Percentiles rank a stretch among this genome's conserved stretches.
Evolutionary conservation across 1,140 invertebrate genomes (phyloP).

Genomic region (Drosophila cardini): DNA sequence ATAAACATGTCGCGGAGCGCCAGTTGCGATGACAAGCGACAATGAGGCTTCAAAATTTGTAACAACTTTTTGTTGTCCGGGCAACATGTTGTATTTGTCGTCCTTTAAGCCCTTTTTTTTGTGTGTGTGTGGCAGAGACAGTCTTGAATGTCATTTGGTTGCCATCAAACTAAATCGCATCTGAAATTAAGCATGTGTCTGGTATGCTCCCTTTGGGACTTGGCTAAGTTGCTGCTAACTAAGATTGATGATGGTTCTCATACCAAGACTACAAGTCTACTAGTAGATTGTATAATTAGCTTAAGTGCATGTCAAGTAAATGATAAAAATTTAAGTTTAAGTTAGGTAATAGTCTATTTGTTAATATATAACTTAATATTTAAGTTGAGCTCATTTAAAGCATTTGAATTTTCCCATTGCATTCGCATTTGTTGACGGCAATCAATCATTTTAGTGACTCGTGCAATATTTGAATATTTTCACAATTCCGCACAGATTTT

Average conservation of each 20-base stretch:
- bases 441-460: constrained; percentile 61
- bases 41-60: constrained; percentile 72
- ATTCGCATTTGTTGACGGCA: constrained; percentile 16
- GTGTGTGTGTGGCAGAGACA: not conserved
- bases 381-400: not conserved
- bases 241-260: constrained; percentile 72
- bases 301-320: constrained; percentile 33
- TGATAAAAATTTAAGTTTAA: constrained; percentile 2
- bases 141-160: constrained; percentile 41
- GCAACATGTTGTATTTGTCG: constrained; percentile 62
- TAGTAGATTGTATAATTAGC: constrained; percentile 36
- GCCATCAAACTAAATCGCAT: constrained; percentile 51
- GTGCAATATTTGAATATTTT: constrained; percentile 72
- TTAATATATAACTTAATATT: not conserved
- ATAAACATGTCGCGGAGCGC: constrained; percentile 78
- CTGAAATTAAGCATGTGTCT: constrained; percentile 38
- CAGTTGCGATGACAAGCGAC: constrained; percentile 80
- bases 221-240: constrained; percentile 48
- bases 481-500: constrained; percentile 65
- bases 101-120: constrained; percentile 17
- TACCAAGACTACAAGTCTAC: constrained; percentile 19
- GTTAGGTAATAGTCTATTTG: not conserved
- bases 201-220: constrained; percentile 4
- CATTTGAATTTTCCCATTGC: not conserved
- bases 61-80: constrained; percentile 56